Conservation (phyloP, 1,140 invertebrate species). For the Adelges cooleyi region DNA sequence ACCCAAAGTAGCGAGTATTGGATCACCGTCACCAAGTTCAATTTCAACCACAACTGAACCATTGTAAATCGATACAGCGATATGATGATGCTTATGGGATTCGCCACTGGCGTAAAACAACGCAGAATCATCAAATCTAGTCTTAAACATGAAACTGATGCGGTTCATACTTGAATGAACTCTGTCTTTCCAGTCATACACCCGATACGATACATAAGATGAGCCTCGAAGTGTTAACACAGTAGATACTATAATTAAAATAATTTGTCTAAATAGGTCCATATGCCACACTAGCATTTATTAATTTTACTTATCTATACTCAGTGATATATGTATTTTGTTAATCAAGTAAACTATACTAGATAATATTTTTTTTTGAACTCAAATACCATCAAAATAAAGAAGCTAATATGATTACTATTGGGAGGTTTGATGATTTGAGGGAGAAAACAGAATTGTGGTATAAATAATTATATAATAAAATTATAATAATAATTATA, state of each 20-base stretch:
- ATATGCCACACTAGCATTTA: too few relatives aligned
- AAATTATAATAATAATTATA: too few relatives aligned
- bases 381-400: too few relatives aligned
- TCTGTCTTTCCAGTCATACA: conserved; percentile 84
- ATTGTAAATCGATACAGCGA: conserved; percentile 67
- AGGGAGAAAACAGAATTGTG: too few relatives aligned
- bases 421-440: too few relatives aligned
- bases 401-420: too few relatives aligned
- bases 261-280: conserved; percentile 17
- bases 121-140: conserved; percentile 72
- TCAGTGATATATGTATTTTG: too few relatives aligned
- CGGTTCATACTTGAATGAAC: conserved; percentile 74
- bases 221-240: conserved; percentile 76
- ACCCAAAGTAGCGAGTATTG: conserved; percentile 53
- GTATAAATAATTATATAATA: too few relatives aligned
- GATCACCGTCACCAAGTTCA: conserved; percentile 66
- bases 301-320: too few relatives aligned
- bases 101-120: conserved; percentile 79
- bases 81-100: conserved; percentile 62
- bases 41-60: conserved; percentile 66
- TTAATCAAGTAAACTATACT: too few relatives aligned
- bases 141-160: conserved; percentile 80
- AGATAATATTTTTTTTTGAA: too few relatives aligned
- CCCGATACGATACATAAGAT: conserved; percentile 81
- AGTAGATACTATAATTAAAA: conserved; percentile 58